Conservation (phyloP, 2,888 invertebrate genomes). For the Drosophila limbata region DNA sequence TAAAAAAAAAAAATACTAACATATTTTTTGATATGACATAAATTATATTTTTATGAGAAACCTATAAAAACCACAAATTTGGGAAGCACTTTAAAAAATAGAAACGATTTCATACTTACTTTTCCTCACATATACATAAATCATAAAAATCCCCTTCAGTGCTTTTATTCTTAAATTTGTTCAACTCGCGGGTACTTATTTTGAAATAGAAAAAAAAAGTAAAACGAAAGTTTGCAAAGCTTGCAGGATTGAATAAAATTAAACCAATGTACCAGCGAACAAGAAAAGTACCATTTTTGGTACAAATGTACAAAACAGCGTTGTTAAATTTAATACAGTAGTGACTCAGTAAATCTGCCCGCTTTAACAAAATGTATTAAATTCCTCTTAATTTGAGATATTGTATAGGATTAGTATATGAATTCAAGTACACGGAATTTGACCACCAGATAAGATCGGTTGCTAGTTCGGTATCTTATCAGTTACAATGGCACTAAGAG, state of each 20-base stretch:
- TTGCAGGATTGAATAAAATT: too few species aligned
- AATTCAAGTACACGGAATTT: conserved; percentile 9
- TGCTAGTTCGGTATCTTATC: conserved; percentile 48
- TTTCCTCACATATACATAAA: neutral
- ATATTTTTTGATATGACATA: too few species aligned
- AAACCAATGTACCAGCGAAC: neutral
- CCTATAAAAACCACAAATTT: too few species aligned
- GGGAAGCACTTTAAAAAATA: neutral
- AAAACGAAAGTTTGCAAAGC: too few species aligned
- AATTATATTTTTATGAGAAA: too few species aligned
- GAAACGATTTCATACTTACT: neutral
- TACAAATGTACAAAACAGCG: too few species aligned
- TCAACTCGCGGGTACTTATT: neutral
- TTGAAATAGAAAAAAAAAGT: too few species aligned
- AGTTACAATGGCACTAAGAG: conserved; percentile 13
- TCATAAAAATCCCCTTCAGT: neutral
- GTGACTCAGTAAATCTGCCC: neutral
- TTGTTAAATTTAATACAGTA: neutral
- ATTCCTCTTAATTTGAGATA: neutral
- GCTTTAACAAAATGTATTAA: neutral
- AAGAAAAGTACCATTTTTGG: neutral
- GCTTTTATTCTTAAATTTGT: neutral
- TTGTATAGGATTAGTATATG: neutral
- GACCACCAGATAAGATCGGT: conserved; percentile 18
- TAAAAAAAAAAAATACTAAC: neutral